A percentile compares a stretch with the other conserved stretches of the same genome.
Conservation (phyloP, 2,888 invertebrate species). For the Drosophila nigritarsus region DNA sequence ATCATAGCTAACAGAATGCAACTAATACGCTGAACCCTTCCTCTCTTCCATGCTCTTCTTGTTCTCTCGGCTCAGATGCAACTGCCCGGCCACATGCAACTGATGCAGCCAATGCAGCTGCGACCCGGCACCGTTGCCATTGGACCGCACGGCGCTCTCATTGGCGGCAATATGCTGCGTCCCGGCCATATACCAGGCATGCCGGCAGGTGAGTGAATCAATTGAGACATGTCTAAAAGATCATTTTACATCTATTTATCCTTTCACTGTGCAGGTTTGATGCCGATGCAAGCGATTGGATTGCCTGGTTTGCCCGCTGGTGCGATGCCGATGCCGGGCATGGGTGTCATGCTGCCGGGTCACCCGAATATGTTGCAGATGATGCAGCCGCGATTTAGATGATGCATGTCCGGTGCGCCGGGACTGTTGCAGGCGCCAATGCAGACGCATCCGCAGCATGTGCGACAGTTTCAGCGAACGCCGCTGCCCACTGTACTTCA, state of each 20-base stretch:
- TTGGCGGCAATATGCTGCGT: constrained; percentile 84
- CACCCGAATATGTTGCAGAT: constrained; percentile 86
- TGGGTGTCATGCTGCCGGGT: constrained; percentile 86
- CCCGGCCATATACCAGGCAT: constrained; percentile 82
- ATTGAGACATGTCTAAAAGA: not conserved
- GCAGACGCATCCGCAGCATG: constrained; percentile 74
- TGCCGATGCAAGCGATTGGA: constrained; percentile 84
- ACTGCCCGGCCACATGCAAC: constrained; percentile 83
- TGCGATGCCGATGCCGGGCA: constrained; percentile 83
- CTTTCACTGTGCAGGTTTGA: constrained; percentile 69
- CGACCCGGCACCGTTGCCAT: constrained; percentile 83
- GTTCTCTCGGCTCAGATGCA: constrained; percentile 70
- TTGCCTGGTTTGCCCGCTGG: constrained; percentile 77
- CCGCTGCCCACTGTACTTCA: constrained; percentile 62
- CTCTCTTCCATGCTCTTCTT: constrained; percentile 75
- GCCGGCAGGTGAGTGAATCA: constrained; percentile 82
- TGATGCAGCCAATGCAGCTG: constrained; percentile 84
- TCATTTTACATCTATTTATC: not conserved
- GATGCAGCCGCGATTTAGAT: constrained; percentile 95
- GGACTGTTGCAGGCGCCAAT: constrained; percentile 82
- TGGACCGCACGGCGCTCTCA: constrained; percentile 83
- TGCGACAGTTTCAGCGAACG: constrained; percentile 81
- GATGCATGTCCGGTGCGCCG: constrained; percentile 88
- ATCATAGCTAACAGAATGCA: constrained; percentile 9
- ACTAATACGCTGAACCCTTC: constrained; percentile 51